Evolutionary conservation across 2,888 invertebrate species (phyloP).

Genomic region (Cerastis leucographa): DNA sequence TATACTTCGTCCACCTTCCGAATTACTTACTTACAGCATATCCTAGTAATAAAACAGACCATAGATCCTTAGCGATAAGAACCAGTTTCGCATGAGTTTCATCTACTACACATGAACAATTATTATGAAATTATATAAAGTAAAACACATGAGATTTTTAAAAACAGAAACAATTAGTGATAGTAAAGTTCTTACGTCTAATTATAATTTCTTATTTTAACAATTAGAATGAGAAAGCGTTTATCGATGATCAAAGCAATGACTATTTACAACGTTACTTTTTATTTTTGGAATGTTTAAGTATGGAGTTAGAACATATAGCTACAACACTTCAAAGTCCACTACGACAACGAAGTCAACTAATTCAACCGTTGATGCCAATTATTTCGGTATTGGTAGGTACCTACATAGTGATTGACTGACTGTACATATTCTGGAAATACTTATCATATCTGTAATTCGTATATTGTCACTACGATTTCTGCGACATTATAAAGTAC

Average conservation of each 20-base stretch:
- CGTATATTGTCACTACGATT: slow-evolving; percentile 65
- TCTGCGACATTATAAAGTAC: slow-evolving; percentile 49
- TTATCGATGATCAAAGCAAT: slow-evolving; percentile 77
- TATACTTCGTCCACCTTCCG: slow-evolving; percentile 23
- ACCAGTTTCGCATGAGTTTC: slow-evolving; percentile 57
- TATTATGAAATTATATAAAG: slow-evolving; percentile 56
- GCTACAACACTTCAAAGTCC: slow-evolving; percentile 44
- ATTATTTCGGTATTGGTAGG: slow-evolving; percentile 20
- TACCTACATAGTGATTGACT: slow-evolving; percentile 26
- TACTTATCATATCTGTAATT: slow-evolving; percentile 60
- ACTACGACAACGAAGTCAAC: slow-evolving; percentile 46
- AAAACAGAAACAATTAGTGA: slow-evolving; percentile 67
- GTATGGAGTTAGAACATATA: slow-evolving; percentile 76
- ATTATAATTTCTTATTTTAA: slow-evolving; percentile 71
- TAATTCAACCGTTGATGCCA: slow-evolving; percentile 44
- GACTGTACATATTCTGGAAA: slow-evolving; percentile 55
- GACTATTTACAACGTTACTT: slow-evolving; percentile 79
- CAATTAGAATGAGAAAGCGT: slow-evolving; percentile 73
- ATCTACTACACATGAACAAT: slow-evolving; percentile 65
- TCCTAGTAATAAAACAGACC: slow-evolving; percentile 65
- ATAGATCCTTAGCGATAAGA: slow-evolving; percentile 53
- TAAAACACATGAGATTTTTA: slow-evolving; percentile 58
- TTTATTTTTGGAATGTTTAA: slow-evolving; percentile 80
- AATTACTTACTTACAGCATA: slow-evolving; percentile 64
- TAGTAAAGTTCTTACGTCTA: slow-evolving; percentile 67